phyloP scores from a whole-genome alignment of 2,797 vertebrate species.

The Lophius americanus region DNA sequence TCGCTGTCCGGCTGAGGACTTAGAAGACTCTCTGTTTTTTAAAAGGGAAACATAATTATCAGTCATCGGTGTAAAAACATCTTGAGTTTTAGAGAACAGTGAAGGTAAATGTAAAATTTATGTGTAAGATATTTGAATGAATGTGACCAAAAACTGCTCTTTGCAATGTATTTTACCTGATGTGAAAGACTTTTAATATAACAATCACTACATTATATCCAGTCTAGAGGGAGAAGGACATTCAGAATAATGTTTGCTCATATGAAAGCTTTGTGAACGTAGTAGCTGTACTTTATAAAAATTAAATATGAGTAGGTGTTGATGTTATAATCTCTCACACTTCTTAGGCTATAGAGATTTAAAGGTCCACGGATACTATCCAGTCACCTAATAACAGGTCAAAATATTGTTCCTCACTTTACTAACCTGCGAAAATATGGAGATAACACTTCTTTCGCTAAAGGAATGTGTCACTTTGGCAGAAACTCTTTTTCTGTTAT shows the following conservation, averaged over 20 bases:
- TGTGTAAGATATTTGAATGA: slow-evolving; percentile 56
- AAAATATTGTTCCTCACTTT: slow-evolving; percentile 53
- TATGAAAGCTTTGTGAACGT: slow-evolving; percentile 63
- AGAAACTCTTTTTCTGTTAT: slow-evolving; percentile 5
- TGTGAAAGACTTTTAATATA: slow-evolving; percentile 68
- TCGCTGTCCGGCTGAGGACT: slow-evolving; percentile 89
- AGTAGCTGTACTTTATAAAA: slow-evolving; percentile 80
- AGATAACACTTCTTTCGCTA: slow-evolving; percentile 15
- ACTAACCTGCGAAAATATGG: slow-evolving; percentile 35
- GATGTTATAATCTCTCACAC: slow-evolving; percentile 70
- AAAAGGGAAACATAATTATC: slow-evolving; percentile 41
- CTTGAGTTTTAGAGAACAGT: slow-evolving; percentile 39
- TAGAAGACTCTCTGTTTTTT: slow-evolving; percentile 24
- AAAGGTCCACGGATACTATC: slow-evolving; percentile 65
- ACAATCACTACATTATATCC: slow-evolving; percentile 58
- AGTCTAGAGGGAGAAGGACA: slow-evolving; percentile 31
- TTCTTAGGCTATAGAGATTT: slow-evolving; percentile 72
- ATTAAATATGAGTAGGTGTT: slow-evolving; percentile 62
- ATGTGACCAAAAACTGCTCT: slow-evolving; percentile 66
- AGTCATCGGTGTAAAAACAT: slow-evolving; percentile 26
- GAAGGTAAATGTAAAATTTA: slow-evolving; percentile 28
- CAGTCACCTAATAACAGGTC: slow-evolving; percentile 35
- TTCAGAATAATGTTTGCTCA: slow-evolving; percentile 40
- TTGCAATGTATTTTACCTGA: slow-evolving; percentile 72
- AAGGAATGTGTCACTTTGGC: slow-evolving; percentile 18